Evolutionary conservation across 2,888 invertebrate species (phyloP), one percentile per base, ranked within the genome.

Genomic region (Scaptodrosophila latifasciaeformis): DNA sequence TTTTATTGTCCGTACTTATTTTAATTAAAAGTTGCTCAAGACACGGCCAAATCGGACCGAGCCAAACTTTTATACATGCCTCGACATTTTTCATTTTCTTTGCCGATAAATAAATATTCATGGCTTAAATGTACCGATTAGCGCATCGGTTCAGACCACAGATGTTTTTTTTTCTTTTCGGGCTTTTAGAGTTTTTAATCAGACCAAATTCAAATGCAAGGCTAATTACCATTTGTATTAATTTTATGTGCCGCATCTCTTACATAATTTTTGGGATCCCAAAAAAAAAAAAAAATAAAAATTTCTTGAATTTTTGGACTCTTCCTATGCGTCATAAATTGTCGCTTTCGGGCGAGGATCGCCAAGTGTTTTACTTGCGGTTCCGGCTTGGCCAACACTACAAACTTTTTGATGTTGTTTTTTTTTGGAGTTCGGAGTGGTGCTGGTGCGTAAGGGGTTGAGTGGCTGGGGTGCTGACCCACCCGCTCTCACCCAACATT

Each of bases 1-100:
- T n/a, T n/a, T n/a, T n/a, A n/a, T n/a, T 15, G 19, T 44, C 7
- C 35, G 35, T 46, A 54, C 54, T 54, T 62, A 56, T 62, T 63
- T 70, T 68, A 65, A 72, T 79, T 72, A 65, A 69, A 59, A 40
- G 53, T 72, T 79, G n/a, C n/a, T n/a, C n/a, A n/a, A n/a, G n/a
- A n/a, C n/a, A n/a, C n/a, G n/a, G n/a, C n/a, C n/a, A n/a, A n/a
- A n/a, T n/a, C n/a, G n/a, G n/a, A n/a, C n/a, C n/a, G n/a, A n/a
- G n/a, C n/a, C n/a, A n/a, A n/a, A n/a, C n/a, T n/a, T n/a, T n/a
- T n/a, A n/a, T n/a, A n/a, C n/a, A n/a, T n/a, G n/a, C n/a, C n/a
- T n/a, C n/a, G n/a, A n/a, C n/a, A n/a, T n/a, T n/a, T n/a, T n/a
- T n/a, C n/a, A n/a, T n/a, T n/a, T n/a, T n/a, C n/a, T n/a, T n/a